Percentiles rank a stretch among this genome's conserved stretches.
These are phyloP conservation scores for Trachelus troglodyta DNA, from an alignment of 2,888 invertebrate species.

Conservation along the genomic window DNA sequence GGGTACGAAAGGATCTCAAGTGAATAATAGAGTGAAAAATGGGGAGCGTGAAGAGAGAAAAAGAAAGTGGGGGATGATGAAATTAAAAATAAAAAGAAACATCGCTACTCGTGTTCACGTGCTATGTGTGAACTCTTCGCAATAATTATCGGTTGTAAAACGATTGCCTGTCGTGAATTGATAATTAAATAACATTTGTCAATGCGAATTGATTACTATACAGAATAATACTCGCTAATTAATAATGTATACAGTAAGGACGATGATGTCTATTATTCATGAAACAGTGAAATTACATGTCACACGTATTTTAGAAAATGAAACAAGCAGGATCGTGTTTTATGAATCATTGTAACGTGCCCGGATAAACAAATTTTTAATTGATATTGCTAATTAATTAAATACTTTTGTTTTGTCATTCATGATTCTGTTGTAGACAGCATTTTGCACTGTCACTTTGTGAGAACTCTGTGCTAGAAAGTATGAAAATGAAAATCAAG, in stretches of 20 bases:
- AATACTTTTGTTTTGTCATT: too few relatives aligned
- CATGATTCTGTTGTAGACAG: background rate
- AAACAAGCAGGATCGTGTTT: background rate
- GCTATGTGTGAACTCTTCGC: background rate
- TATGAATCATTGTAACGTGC: background rate
- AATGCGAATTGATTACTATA: background rate
- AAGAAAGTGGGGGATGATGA: background rate
- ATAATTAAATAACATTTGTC: background rate
- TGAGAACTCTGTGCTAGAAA: background rate
- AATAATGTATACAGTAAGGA: background rate
- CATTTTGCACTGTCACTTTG: background rate
- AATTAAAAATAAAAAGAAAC: background rate
- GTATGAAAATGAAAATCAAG: background rate
- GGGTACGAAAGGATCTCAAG: background rate
- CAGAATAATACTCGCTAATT: background rate
- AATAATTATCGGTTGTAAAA: background rate
- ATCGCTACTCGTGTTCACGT: background rate
- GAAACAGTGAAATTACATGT: background rate
- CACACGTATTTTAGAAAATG: background rate
- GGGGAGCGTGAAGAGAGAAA: background rate
- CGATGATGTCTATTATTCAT: background rate
- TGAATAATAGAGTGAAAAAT: too few relatives aligned
- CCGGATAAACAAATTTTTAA: background rate
- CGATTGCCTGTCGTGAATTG: background rate
- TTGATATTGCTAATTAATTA: too few relatives aligned